Base-by-base conservation (phyloP, 2,888 invertebrate genomes). In the Mimas tiliae region DNA sequence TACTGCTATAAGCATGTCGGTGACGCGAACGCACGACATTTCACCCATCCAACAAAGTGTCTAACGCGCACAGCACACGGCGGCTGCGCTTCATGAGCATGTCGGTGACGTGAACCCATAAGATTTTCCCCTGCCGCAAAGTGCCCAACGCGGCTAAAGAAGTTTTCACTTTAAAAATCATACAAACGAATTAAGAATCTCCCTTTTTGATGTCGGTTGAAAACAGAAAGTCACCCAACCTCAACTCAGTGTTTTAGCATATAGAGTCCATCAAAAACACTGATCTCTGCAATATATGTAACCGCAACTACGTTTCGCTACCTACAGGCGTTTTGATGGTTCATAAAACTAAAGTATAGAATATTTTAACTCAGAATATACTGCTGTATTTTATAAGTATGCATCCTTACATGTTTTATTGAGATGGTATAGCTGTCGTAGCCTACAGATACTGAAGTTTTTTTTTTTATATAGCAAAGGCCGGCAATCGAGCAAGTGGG, bases 321-420 rank as follows among this genome's bases (percentile, higher is more conserved):
- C 34, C 55, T 34, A 42, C 38, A 58, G 38, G 16, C 58, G 58
- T 14, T 58, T 58, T 58, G 58, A 58, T 58, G 19, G 58, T 6
- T 42, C 58, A 38, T 58, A 58, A 58, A 58, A 58, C 58, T 53
- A 53, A 53, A 53, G 33, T 53, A 58, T 42, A 42, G 58, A 58
- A 58, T 58, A 58, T 58, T 58, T 58, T 58, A 58, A 58, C 58
- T 58, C 9, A 8, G 58, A 38, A 58, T 38, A 42, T 12, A 58
- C 42, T 58, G 19, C 42, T 38, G 58, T 58, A 19, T 58, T 58
- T 58, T 42, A 34, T 53, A n/a, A n/a, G n/a, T n/a, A 58, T 42
- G 42, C 42, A 58, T 42, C 58, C 38, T 58, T 38, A 58, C 42
- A 58, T 38, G 0, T 72, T 75, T 58, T 58, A 58, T 58, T 58